phyloP scores from a whole-genome alignment of 2,113 vertebrate species.

The Alosa alosa region DNA sequence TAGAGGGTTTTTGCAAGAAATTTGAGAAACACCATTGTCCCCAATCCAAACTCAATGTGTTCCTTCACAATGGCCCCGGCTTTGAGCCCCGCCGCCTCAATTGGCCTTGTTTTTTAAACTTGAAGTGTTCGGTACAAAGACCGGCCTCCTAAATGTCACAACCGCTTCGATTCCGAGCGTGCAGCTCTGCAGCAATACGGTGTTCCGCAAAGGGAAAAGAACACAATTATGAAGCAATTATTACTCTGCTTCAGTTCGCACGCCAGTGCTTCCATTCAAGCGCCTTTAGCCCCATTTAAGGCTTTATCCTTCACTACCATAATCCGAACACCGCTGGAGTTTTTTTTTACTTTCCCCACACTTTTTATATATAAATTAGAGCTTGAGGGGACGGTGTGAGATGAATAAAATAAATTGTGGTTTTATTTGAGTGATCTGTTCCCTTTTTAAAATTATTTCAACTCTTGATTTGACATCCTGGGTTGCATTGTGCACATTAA shows the following conservation, averaged over 20 bases:
- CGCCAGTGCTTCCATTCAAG: conserved; percentile 74
- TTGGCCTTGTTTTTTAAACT: conserved; percentile 96
- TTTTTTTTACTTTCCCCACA: conserved; percentile 40
- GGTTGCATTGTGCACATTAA: background rate
- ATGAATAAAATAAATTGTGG: background rate
- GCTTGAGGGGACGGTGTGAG: background rate
- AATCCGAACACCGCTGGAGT: conserved; percentile 73
- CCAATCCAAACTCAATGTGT: conserved; percentile 96
- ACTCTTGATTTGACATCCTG: background rate
- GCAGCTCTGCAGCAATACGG: conserved; percentile 65
- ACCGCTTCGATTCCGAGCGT: conserved; percentile 67
- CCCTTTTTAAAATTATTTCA: background rate
- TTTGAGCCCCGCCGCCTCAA: conserved; percentile 90
- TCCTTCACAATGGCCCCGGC: conserved; percentile 83
- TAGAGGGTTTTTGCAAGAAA: conserved; percentile 91
- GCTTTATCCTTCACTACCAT: conserved; percentile 70
- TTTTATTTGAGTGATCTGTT: background rate
- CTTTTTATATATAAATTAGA: conserved; percentile 4
- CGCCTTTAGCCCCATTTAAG: conserved; percentile 71
- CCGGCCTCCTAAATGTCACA: conserved; percentile 86
- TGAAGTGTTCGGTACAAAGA: conserved; percentile 90
- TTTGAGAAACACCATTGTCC: conserved; percentile 98
- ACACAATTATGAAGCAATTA: conserved; percentile 83
- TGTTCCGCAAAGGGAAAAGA: conserved; percentile 62
- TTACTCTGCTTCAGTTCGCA: conserved; percentile 74